These are phyloP conservation scores for Acanthurus lineatus DNA, from an alignment of 2,797 vertebrate species.

Conservation along the genomic window DNA sequence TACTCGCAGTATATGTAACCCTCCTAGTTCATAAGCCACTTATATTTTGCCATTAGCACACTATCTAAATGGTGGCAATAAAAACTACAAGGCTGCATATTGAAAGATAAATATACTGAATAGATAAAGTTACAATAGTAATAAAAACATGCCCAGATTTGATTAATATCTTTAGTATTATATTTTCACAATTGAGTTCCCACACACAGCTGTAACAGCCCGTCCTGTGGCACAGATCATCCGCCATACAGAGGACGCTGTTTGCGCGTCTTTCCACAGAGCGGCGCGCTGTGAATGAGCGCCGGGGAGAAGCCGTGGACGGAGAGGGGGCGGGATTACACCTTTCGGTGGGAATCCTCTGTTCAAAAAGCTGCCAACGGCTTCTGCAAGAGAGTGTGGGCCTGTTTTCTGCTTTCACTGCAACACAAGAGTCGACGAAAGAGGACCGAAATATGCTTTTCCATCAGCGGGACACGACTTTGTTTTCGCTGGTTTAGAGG, in stretches of 20 bases:
- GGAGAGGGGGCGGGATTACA: constrained; percentile 70
- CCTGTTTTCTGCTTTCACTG: constrained; percentile 4
- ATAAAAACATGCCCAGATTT: too few species aligned
- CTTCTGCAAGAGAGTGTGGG: constrained; percentile 1
- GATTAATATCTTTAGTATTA: too few species aligned
- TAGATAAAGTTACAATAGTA: too few species aligned
- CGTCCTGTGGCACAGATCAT: constrained; percentile 32
- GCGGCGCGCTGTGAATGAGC: constrained; percentile 62
- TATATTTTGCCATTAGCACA: too few species aligned
- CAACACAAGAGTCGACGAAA: not conserved
- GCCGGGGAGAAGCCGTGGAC: constrained; percentile 42
- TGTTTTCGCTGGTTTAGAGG: constrained; percentile 1
- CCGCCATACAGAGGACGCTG: constrained; percentile 5
- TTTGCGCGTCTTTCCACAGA: constrained; percentile 41
- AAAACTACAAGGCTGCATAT: too few species aligned
- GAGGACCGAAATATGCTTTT: constrained; percentile 38
- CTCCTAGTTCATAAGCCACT: too few species aligned
- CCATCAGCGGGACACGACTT: not conserved
- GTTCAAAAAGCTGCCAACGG: constrained; percentile 79
- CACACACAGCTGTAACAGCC: too few species aligned
- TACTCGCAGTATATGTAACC: too few species aligned
- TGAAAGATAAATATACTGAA: too few species aligned
- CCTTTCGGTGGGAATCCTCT: constrained; percentile 79
- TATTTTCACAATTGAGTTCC: too few species aligned
- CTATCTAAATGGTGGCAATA: too few species aligned